Evolutionary conservation across 2,888 invertebrate species (phyloP).

Genomic region (Eupithecia dodoneata): DNA sequence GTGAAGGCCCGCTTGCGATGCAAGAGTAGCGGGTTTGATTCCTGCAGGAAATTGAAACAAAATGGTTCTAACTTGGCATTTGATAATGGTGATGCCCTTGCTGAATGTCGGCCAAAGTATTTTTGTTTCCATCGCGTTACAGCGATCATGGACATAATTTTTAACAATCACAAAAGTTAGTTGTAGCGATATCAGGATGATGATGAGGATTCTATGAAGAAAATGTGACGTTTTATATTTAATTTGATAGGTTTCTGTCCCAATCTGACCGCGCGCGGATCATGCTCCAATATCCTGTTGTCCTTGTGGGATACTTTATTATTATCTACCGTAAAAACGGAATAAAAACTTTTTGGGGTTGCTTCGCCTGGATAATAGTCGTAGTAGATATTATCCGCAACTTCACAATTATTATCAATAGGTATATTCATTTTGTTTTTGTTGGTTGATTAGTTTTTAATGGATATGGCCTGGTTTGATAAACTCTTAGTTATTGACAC

Average conservation of each 20-base stretch:
- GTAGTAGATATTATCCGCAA: constrained; percentile 1
- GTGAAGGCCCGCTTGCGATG: constrained; percentile 26
- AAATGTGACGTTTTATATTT: background rate
- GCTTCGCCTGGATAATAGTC: background rate
- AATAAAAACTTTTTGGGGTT: background rate
- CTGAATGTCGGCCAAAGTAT: too few species aligned
- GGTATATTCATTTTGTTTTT: background rate
- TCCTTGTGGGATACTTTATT: background rate
- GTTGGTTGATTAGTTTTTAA: background rate
- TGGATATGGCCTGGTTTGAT: background rate
- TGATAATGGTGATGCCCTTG: too few species aligned
- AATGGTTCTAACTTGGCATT: too few species aligned
- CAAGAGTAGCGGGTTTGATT: background rate
- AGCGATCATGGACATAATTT: too few species aligned
- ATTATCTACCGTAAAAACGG: background rate
- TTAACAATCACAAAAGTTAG: too few species aligned
- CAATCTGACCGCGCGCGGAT: background rate
- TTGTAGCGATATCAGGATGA: too few species aligned
- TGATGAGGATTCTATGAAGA: too few species aligned
- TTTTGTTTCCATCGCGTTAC: too few species aligned
- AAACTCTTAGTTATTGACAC: background rate
- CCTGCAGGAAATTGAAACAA: background rate
- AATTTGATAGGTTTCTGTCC: background rate
- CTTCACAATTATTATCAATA: background rate
- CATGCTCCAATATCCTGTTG: background rate